phyloP scores from a whole-genome alignment of 2,113 vertebrate species.

The Nibea albiflora region DNA sequence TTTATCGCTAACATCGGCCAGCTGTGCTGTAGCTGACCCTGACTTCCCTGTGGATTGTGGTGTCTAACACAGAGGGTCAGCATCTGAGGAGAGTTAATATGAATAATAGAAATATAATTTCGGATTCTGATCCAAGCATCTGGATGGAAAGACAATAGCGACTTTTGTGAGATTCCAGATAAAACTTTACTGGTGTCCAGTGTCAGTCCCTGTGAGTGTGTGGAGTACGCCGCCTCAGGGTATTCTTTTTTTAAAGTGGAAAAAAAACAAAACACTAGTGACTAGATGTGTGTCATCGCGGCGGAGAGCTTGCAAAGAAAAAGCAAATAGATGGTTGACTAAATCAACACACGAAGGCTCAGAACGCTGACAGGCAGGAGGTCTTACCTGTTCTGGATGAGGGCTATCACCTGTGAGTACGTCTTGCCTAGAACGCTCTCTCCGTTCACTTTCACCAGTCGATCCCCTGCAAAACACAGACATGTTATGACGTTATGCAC shows the following conservation, averaged over 20 bases:
- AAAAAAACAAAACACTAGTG: background rate
- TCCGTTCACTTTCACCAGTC: conserved; percentile 96
- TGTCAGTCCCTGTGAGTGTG: background rate
- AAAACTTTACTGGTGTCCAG: background rate
- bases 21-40: background rate
- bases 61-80: background rate
- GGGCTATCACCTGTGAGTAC: conserved; percentile 96
- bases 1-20: background rate
- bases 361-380: background rate
- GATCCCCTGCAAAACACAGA: conserved; percentile 87
- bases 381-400: conserved; percentile 97
- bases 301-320: background rate
- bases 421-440: conserved; percentile 96
- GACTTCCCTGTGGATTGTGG: background rate
- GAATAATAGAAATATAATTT: background rate
- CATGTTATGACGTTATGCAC: background rate
- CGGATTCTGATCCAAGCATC: background rate
- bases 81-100: background rate
- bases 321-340: conserved; percentile 18
- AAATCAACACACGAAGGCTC: conserved; percentile 14
- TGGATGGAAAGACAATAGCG: background rate
- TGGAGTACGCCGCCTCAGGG: conserved; percentile 32
- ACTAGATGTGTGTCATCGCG: background rate
- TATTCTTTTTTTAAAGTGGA: conserved; percentile 17
- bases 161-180: background rate